Evolutionary conservation across 2,113 vertebrate species (phyloP), one percentile per base, ranked within the genome.

Genomic region (Formicarius rufipectus): DNA sequence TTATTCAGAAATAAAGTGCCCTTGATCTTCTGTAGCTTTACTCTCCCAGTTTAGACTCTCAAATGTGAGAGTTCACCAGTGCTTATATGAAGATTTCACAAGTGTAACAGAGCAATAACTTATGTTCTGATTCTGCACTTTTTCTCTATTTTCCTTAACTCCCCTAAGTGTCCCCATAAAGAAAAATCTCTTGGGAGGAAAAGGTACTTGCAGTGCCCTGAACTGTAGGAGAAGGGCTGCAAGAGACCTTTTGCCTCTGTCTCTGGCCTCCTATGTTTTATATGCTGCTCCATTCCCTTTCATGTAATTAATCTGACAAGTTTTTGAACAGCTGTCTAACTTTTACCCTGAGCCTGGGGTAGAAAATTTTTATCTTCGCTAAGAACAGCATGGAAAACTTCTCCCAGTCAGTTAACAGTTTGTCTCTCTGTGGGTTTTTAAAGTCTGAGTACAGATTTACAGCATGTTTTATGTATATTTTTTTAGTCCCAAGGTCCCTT

Each of bases 401-500:
- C 96, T 95, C 90, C 94, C 56, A 95, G 97, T 96, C 95, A 89
- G 91, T 95, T 92, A 87, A 96, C 84, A 92, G 91, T 96, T 94
- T 96, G 69, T 95, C 96, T 96, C 87, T 6, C 93, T 81, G 91
- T 15, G 20, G 95, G 91, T 97, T 96, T 97, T 96, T 95, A 81
- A 94, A 96, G 95, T 89, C 90, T 96, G 97, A 97, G 95, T 96
- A 92, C 95, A 97, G 97, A 98, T 98, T 98, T 98, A 98, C 96
- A 95, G 91, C 96, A 88, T 81, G 87, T 88, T 97, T 97, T 97
- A 98, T 98, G 98, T 98, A 98, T 98, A 98, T 98, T 98, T 98
- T 98, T 97, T 97, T 97, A 97, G 97, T 96, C 97, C 97, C 95
- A 95, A 96, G 94, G 92, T 98, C 93, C 97, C 95, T 78, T 95